A percentile compares a stretch with the other conserved stretches of the same genome.
phyloP scores from a whole-genome alignment of 1,140 invertebrate genomes.

The Cyclina sinensis region DNA sequence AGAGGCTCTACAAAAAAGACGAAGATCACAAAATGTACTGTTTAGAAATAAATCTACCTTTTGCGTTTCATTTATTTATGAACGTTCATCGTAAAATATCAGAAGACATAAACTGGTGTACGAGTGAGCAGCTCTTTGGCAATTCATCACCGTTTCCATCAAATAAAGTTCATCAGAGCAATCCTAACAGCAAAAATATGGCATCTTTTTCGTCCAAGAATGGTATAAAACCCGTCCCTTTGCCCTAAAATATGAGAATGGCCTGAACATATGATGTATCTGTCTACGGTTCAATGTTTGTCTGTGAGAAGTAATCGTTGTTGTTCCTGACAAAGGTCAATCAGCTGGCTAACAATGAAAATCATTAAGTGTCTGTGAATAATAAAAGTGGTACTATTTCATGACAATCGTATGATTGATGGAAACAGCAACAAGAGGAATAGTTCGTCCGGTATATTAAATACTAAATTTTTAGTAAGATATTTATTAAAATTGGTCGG shows the following conservation, averaged over 20 bases:
- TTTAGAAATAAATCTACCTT: background rate
- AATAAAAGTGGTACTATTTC: no score
- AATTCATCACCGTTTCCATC: no score
- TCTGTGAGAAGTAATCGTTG: background rate
- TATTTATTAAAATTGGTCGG: no score
- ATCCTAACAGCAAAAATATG: background rate
- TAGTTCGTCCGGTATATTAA: no score
- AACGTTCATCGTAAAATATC: background rate
- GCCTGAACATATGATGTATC: background rate
- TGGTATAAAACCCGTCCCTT: background rate
- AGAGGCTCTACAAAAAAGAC: no score
- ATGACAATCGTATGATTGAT: no score
- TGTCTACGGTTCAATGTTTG: background rate
- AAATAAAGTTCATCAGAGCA: no score
- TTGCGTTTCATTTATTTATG: background rate
- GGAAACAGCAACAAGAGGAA: no score
- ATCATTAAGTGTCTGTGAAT: background rate
- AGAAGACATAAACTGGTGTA: no score
- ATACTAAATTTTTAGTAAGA: no score
- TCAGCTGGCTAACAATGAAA: background rate
- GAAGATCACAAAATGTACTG: no score
- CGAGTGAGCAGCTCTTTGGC: no score
- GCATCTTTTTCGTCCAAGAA: background rate
- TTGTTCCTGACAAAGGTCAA: background rate
- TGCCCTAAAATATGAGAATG: background rate